Percentiles rank a stretch among this genome's conserved stretches.
phyloP scores from a whole-genome alignment of 1,140 invertebrate genomes.

The Drosophila hydei region DNA sequence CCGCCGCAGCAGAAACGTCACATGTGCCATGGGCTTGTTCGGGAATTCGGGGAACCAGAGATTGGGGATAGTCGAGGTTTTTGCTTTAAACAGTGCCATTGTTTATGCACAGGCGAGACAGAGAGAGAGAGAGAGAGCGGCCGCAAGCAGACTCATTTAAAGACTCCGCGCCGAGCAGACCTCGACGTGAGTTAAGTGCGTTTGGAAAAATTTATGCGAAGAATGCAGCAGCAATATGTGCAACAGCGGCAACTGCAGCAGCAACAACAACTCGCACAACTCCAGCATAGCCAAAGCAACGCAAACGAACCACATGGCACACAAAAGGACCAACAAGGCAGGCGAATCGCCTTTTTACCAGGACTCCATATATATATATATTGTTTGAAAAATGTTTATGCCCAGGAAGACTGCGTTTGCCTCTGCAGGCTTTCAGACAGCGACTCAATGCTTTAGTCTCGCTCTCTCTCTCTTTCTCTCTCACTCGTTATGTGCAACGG shows the following conservation, averaged over 20 bases:
- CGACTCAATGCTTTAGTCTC: too few species aligned
- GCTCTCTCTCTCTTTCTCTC: neutral
- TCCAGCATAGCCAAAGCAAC: constrained; percentile 9
- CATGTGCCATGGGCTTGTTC: constrained; percentile 52
- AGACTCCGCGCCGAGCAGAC: constrained; percentile 41
- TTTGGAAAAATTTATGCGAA: constrained; percentile 80
- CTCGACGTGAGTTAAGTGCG: constrained; percentile 77
- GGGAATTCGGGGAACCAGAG: constrained; percentile 24
- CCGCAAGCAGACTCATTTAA: constrained; percentile 71
- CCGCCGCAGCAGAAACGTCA: constrained; percentile 39
- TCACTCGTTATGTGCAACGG: constrained; percentile 2
- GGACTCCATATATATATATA: constrained; percentile 16
- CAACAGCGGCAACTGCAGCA: constrained; percentile 52
- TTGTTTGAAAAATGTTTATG: constrained; percentile 50
- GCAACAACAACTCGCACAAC: constrained; percentile 22
- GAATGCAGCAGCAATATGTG: constrained; percentile 79
- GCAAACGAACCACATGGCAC: constrained; percentile 17
- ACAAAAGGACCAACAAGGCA: constrained; percentile 56
- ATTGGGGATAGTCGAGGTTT: constrained; percentile 41
- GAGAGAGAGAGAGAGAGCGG: constrained; percentile 1
- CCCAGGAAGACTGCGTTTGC: constrained; percentile 50
- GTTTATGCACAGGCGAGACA: constrained; percentile 44
- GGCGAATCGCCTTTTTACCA: too few species aligned
- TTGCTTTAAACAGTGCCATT: constrained; percentile 66
- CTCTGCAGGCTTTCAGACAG: constrained; percentile 15